A percentile compares a stretch with the other conserved stretches of the same genome.
phyloP scores from a whole-genome alignment of 2,113 vertebrate species.

The Anas platyrhynchos region DNA sequence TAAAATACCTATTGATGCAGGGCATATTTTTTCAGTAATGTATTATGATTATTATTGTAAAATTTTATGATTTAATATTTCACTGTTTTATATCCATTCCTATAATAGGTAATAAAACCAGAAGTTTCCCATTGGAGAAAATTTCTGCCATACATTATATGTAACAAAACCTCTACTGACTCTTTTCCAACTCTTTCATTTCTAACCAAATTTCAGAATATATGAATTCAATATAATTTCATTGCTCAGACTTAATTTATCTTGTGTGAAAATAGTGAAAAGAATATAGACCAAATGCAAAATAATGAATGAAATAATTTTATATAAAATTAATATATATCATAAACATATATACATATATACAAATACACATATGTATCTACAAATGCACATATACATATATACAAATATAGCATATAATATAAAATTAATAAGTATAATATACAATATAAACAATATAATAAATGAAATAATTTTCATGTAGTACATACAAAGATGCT shows the following conservation, averaged over 20 bases:
- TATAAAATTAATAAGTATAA: too few species aligned
- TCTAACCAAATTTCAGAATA: neutral
- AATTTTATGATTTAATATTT: neutral
- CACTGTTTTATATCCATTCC: neutral
- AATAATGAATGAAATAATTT: neutral
- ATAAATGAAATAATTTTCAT: neutral
- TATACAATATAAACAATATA: too few species aligned
- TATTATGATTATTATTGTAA: neutral
- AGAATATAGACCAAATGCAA: neutral
- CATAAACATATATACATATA: too few species aligned
- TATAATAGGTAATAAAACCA: neutral
- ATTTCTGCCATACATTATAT: neutral
- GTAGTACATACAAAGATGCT: neutral
- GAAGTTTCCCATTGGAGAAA: neutral
- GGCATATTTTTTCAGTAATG: neutral
- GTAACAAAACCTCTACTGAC: neutral
- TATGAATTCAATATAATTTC: neutral
- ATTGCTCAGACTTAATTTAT: neutral
- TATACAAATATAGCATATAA: too few species aligned
- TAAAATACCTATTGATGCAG: neutral
- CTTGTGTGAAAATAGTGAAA: neutral
- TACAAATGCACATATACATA: too few species aligned
- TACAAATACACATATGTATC: too few species aligned
- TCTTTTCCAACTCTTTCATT: neutral
- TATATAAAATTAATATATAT: too few species aligned